Conservation (phyloP, 2,797 vertebrate species). For the Falco concolor region DNA sequence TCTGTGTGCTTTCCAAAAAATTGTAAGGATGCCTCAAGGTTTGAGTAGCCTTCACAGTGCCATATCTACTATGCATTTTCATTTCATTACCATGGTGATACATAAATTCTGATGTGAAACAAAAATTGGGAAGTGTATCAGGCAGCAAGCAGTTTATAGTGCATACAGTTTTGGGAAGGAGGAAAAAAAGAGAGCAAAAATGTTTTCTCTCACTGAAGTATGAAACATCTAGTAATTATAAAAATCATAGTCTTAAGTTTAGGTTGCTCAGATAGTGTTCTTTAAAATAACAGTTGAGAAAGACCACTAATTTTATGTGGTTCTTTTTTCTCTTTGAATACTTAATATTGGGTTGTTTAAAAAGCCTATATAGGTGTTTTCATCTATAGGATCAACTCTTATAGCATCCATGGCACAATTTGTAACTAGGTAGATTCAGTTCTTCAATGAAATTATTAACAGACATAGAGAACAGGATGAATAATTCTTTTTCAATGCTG, state of each 20-base stretch:
- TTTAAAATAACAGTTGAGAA: not conserved
- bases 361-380: not conserved
- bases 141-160: not conserved
- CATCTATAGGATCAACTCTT: not conserved
- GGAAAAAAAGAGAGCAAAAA: not conserved
- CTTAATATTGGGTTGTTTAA: not conserved
- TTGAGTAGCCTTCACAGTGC: not conserved
- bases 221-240: not conserved
- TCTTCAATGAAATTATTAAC: not conserved
- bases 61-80: not conserved
- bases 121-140: not conserved
- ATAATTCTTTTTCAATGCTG: not conserved
- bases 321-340: not conserved
- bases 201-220: not conserved
- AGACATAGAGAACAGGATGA: not conserved
- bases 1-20: not conserved
- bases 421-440: not conserved
- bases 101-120: not conserved
- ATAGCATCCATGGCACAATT: not conserved
- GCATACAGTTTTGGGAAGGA: not conserved
- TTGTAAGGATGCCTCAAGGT: not conserved
- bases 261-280: not conserved
- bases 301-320: not conserved
- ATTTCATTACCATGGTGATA: not conserved
- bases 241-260: not conserved